These are phyloP conservation scores for Hypomecis punctinalis DNA, from an alignment of 2,888 invertebrate genomes.

Conservation along the genomic window DNA sequence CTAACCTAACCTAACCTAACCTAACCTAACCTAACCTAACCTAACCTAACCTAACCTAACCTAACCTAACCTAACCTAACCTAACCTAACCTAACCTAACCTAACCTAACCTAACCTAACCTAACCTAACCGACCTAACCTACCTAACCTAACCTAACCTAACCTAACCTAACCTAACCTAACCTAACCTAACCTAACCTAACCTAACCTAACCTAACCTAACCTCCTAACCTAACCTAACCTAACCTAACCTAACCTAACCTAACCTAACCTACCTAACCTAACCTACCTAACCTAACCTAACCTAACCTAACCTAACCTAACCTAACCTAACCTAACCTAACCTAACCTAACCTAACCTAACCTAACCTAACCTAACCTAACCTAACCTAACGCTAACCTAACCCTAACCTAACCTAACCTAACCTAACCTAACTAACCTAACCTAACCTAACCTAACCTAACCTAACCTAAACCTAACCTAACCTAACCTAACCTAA, in stretches of 20 bases:
- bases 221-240: constrained; percentile 37
- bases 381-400: constrained; percentile 35
- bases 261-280: constrained; percentile 27
- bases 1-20: constrained; percentile 26
- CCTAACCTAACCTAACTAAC: constrained; percentile 30
- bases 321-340: constrained; percentile 34
- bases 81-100: constrained; percentile 25
- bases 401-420: constrained; percentile 23
- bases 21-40: constrained; percentile 24
- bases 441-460: constrained; percentile 37
- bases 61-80: constrained; percentile 24
- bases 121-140: constrained; percentile 27
- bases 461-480: constrained; percentile 31
- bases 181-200: constrained; percentile 37
- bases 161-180: constrained; percentile 37
- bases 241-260: constrained; percentile 36
- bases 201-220: constrained; percentile 40
- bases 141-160: constrained; percentile 29
- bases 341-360: constrained; percentile 28
- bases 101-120: constrained; percentile 25
- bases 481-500: constrained; percentile 36
- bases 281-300: constrained; percentile 2
- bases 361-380: constrained; percentile 37
- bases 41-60: constrained; percentile 21
- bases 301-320: constrained; percentile 34